phyloP scores from a whole-genome alignment of 2,113 vertebrate species.

The Poecilia latipinna region DNA sequence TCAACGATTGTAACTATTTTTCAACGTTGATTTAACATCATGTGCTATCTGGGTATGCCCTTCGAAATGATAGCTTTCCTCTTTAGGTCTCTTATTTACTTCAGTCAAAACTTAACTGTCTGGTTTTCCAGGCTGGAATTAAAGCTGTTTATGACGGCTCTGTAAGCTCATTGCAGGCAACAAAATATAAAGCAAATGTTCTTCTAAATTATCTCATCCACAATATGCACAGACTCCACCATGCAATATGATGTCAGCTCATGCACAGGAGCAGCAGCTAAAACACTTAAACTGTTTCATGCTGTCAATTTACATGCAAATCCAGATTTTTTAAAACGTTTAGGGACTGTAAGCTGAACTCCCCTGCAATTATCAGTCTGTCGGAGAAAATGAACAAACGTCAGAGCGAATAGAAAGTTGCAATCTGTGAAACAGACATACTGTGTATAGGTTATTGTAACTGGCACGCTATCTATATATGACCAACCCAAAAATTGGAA shows the following conservation, averaged over 20 bases:
- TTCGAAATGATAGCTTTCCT: conserved; percentile 17
- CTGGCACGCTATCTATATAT: background rate
- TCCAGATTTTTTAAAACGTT: conserved; percentile 35
- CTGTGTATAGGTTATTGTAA: no score
- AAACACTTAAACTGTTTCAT: conserved; percentile 33
- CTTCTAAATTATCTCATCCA: conserved; percentile 15
- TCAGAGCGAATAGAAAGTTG: conserved; percentile 42
- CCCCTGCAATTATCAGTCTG: conserved; percentile 50
- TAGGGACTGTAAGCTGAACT: conserved; percentile 31
- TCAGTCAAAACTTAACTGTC: conserved; percentile 30
- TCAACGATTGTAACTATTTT: no score
- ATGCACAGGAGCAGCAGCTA: conserved; percentile 41
- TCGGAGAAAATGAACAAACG: conserved; percentile 44
- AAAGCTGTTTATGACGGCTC: conserved; percentile 36
- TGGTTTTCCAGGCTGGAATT: conserved; percentile 20
- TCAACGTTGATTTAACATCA: no score
- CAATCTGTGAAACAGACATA: no score
- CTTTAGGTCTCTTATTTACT: conserved; percentile 32
- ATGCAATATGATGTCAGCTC: conserved; percentile 49
- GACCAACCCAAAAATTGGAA: background rate
- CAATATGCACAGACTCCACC: background rate
- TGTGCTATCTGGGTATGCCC: no score
- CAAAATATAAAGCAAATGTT: conserved; percentile 16
- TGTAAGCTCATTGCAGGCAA: conserved; percentile 27
- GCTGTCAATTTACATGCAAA: conserved; percentile 55